Evolutionary conservation across 2,888 invertebrate genomes (phyloP).

Genomic region (Meganola albula): DNA sequence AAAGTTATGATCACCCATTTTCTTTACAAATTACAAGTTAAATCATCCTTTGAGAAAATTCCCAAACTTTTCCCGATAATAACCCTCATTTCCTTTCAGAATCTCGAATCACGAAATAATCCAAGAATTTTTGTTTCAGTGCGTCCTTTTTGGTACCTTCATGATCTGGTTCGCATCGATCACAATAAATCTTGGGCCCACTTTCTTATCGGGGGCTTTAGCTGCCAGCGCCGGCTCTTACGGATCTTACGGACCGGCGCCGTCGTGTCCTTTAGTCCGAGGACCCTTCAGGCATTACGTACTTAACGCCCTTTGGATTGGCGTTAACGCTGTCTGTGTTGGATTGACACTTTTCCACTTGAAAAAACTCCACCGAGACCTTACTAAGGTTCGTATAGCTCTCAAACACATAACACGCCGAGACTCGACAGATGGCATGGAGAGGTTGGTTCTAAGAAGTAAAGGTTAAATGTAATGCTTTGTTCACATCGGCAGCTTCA

Average conservation of each 20-base stretch:
- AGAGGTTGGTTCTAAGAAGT: conserved; percentile 40
- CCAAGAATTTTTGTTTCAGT: conserved; percentile 82
- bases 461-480: conserved; percentile 35
- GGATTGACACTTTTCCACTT: conserved; percentile 90
- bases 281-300: conserved; percentile 94
- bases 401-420: conserved; percentile 14
- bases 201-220: conserved; percentile 88
- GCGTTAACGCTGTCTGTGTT: conserved; percentile 91
- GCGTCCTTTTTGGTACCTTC: conserved; percentile 92
- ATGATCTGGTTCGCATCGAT: conserved; percentile 97
- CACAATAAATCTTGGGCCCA: conserved; percentile 93
- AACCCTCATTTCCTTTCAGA: conserved; percentile 5
- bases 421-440: conserved; percentile 42
- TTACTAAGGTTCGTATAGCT: conserved; percentile 79
- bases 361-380: conserved; percentile 87
- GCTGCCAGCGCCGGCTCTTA: conserved; percentile 87
- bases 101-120: conserved; percentile 5
- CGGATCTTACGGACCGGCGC: conserved; percentile 82
- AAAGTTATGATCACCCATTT: conserved; percentile 22
- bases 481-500: conserved; percentile 40
- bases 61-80: conserved; percentile 17
- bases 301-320: conserved; percentile 93
- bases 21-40: conserved; percentile 8
- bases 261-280: conserved; percentile 90
- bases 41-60: conserved; percentile 8